Evolutionary conservation across 2,113 vertebrate genomes (phyloP), one percentile per base, ranked within the genome.

Genomic region (Gymnobelideus leadbeateri): DNA sequence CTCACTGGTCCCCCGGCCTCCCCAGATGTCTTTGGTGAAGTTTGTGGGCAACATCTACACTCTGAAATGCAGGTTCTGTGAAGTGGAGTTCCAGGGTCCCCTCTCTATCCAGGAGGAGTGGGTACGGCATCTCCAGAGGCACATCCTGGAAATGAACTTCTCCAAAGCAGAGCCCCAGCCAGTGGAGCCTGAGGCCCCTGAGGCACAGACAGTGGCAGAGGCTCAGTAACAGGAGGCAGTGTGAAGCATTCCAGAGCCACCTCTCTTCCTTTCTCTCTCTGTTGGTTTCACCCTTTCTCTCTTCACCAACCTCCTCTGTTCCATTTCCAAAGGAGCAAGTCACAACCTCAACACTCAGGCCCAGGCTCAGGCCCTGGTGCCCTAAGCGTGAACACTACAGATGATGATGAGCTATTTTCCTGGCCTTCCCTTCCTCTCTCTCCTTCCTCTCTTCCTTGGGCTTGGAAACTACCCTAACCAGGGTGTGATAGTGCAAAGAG

Each of bases 41-140:
- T 99, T 99, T 84, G 99, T 99, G 96, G 99, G 99, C 92, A 99
- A 99, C 97, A 99, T 99, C 97, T 99, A 99, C 98, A 99, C 99
- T 92, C 99, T 99, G n/a, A 99, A 99, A 97, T 99, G 99, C 99
- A 99, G 99, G 98, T 99, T 99, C 98, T 99, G 99, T 90, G 99
- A 99, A 97, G 99, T 99, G 98, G 99, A 99, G 97, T 99, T 99
- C 98, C 99, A 99, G 28, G 99, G 99, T 0, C 99, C 99, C 0
- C 99, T 99, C 93, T 99, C 99, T 5, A 99, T 99, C 97, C 99
- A 99, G 98, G 99, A 99, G 98, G 99, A 99, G 96, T 99, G 99
- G 99, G 99, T 99, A 93, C 98, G 99, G 91, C 99, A 99, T 97
- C 99, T 99, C 52, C 99, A 99, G 97, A 99, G 99, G 97, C 99